These are phyloP conservation scores for Apostichopus japonicus DNA, from an alignment of 35 echinoderm and acorn worm species.

Conservation along the genomic window DNA sequence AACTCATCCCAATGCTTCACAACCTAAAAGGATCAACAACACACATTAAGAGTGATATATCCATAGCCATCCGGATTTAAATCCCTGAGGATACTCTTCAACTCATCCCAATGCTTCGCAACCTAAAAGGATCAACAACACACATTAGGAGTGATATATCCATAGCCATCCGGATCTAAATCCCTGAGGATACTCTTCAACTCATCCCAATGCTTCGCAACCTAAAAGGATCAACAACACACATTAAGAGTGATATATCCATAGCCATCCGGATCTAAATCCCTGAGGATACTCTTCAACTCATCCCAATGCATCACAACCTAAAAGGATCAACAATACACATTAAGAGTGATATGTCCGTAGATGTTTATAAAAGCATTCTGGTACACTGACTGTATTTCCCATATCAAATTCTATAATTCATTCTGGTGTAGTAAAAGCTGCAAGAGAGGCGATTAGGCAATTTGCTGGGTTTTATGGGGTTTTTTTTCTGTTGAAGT, in stretches of 20 bases:
- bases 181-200: constrained; percentile 22
- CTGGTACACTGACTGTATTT: too few relatives aligned
- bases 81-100: constrained; percentile 19
- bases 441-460: too few relatives aligned
- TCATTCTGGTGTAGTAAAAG: too few relatives aligned
- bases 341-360: too few relatives aligned
- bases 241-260: background rate
- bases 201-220: constrained; percentile 81
- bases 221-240: too few relatives aligned
- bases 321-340: too few relatives aligned
- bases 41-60: too few relatives aligned
- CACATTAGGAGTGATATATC: too few relatives aligned
- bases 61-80: constrained; percentile 44
- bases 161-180: constrained; percentile 46
- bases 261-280: constrained; percentile 52
- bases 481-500: too few relatives aligned
- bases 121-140: background rate
- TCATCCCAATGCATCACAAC: constrained; percentile 82
- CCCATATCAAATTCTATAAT: too few relatives aligned
- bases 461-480: too few relatives aligned
- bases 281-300: constrained; percentile 8
- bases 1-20: constrained; percentile 77
- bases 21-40: background rate
- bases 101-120: constrained; percentile 76
- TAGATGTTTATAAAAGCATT: too few relatives aligned